These are phyloP conservation scores for Coregonus suidteri DNA, from an alignment of 2,797 vertebrate genomes.

Conservation along the genomic window DNA sequence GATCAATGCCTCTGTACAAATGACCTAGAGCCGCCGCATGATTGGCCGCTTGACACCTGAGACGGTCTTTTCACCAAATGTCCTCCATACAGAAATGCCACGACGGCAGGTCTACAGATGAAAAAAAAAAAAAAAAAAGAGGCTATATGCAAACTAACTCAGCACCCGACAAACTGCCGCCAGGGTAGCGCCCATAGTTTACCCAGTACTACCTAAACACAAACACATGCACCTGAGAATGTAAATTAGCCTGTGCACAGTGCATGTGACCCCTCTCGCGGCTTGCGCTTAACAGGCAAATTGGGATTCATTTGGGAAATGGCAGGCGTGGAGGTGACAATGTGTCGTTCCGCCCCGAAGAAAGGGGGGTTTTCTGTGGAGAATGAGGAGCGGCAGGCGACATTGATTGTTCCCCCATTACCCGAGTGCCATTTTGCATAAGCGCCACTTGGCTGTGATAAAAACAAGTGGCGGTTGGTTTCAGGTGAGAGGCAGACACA, in stretches of 20 bases:
- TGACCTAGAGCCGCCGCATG: constrained; percentile 64
- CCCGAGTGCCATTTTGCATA: constrained; percentile 68
- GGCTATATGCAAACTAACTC: constrained; percentile 59
- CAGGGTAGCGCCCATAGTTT: constrained; percentile 62
- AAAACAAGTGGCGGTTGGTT: constrained; percentile 76
- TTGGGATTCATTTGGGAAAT: constrained; percentile 73
- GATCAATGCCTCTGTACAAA: constrained; percentile 72
- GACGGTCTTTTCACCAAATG: constrained; percentile 68
- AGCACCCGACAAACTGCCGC: not conserved
- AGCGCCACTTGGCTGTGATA: constrained; percentile 71
- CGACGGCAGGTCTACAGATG: not conserved
- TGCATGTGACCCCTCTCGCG: constrained; percentile 39
- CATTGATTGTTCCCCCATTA: constrained; percentile 70
- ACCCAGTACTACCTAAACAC: constrained; percentile 67
- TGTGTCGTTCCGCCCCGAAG: constrained; percentile 58
- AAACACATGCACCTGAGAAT: constrained; percentile 73
- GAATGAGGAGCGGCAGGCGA: constrained; percentile 57
- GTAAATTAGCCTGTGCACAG: constrained; percentile 69
- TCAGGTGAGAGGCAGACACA: constrained; percentile 74
- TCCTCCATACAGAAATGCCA: constrained; percentile 73
- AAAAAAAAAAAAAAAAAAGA: not conserved
- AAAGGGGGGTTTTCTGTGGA: constrained; percentile 39
- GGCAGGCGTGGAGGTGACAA: constrained; percentile 68
- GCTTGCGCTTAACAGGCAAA: constrained; percentile 67
- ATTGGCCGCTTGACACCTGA: constrained; percentile 65